These are phyloP conservation scores for Suncus etruscus DNA, from an alignment of 2,113 vertebrate genomes.

Conservation along the genomic window DNA sequence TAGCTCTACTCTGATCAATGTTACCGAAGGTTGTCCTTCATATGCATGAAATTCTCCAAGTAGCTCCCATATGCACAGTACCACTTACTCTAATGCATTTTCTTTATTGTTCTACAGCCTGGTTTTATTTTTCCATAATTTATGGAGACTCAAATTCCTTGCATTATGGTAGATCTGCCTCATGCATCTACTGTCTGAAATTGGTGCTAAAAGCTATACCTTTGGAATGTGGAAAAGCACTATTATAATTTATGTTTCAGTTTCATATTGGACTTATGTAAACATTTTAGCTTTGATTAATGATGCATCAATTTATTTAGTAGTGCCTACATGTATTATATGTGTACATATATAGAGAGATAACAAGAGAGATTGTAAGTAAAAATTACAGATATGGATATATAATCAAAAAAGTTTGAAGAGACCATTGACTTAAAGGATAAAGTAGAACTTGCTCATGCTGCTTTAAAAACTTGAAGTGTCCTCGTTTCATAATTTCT, in stretches of 20 bases:
- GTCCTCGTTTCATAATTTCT: neutral
- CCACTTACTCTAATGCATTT: neutral
- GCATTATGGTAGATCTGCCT: neutral
- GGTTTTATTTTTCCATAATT: neutral
- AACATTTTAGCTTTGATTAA: constrained; percentile 9
- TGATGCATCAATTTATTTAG: neutral
- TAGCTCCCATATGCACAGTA: neutral
- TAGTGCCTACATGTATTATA: neutral
- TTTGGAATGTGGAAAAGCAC: neutral
- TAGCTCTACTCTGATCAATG: neutral
- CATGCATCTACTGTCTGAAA: neutral
- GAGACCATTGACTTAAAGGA: neutral
- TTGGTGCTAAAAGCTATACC: neutral
- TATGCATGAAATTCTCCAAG: neutral
- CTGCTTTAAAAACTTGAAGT: neutral
- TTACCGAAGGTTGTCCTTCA: neutral
- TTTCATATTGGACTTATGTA: constrained; percentile 7
- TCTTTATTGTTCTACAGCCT: neutral
- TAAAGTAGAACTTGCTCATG: constrained; percentile 12
- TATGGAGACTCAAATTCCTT: neutral
- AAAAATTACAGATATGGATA: neutral
- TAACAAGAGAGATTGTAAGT: too few relatives aligned
- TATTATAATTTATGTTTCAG: constrained; percentile 10
- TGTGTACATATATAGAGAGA: too few relatives aligned
- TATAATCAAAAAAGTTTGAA: neutral